These are phyloP conservation scores for Acanthosepion pharaonis DNA, from an alignment of 2,888 invertebrate species.

Conservation along the genomic window DNA sequence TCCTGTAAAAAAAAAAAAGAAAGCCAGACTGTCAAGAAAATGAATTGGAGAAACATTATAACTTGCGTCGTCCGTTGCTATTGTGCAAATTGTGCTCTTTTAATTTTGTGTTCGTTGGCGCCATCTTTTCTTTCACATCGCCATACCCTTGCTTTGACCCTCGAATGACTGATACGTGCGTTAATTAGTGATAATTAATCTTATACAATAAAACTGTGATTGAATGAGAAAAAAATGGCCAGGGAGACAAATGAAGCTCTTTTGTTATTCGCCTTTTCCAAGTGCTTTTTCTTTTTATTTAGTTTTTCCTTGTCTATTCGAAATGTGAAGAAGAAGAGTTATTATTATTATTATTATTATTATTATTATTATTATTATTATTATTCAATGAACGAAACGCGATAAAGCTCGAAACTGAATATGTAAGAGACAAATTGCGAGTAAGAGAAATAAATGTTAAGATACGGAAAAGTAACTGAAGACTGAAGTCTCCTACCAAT, in stretches of 20 bases:
- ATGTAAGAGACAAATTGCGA: no score
- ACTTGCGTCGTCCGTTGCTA: neutral
- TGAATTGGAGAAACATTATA: neutral
- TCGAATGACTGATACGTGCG: neutral
- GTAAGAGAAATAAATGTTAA: no score
- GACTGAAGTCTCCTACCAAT: no score
- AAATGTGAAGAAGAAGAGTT: no score
- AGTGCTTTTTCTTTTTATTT: neutral
- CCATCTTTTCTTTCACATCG: neutral
- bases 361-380: no score
- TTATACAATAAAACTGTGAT: neutral
- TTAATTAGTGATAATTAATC: conserved; percentile 33
- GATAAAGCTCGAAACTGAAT: no score
- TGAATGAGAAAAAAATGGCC: neutral
- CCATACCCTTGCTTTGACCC: neutral
- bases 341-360: no score
- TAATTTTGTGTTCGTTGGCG: neutral
- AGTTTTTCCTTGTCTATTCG: neutral
- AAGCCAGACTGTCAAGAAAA: neutral
- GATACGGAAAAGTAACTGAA: no score
- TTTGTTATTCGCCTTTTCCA: neutral
- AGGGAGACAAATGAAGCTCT: neutral
- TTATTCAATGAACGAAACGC: no score
- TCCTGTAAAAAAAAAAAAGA: neutral
- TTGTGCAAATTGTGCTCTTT: neutral